A percentile compares a stretch with the other conserved stretches of the same genome.
Evolutionary conservation across 2,113 vertebrate genomes (phyloP).

Genomic region (Mohoua ochrocephala): DNA sequence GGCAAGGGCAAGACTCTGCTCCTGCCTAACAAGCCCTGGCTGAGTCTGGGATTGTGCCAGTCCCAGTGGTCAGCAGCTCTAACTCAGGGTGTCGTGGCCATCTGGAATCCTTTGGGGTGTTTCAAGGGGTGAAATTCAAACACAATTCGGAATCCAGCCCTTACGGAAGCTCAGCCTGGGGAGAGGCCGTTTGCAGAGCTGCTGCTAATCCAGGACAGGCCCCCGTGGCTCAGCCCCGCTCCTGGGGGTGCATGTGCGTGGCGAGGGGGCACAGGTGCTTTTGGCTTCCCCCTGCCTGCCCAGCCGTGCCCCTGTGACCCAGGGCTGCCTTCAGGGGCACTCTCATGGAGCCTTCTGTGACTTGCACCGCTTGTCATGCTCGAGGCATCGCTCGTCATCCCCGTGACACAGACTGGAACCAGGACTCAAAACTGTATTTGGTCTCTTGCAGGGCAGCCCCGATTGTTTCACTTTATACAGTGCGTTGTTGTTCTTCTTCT

Average conservation of each 20-base stretch:
- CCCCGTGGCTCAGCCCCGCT: background rate
- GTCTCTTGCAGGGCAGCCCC: conserved; percentile 58
- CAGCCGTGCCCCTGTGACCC: background rate
- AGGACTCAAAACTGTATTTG: conserved; percentile 48
- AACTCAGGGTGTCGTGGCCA: fast-evolving
- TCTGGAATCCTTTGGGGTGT: background rate
- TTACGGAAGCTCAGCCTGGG: background rate
- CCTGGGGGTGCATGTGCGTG: background rate
- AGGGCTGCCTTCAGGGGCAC: background rate
- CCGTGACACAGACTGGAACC: background rate
- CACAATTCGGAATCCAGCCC: background rate
- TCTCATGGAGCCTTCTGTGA: background rate
- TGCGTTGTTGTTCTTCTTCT: conserved; percentile 66
- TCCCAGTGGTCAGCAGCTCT: background rate
- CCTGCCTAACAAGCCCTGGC: background rate
- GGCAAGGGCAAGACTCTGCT: background rate
- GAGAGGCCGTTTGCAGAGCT: background rate
- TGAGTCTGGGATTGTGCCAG: background rate
- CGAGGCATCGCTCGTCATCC: background rate
- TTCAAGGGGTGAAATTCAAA: background rate
- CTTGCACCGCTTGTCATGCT: background rate
- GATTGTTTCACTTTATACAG: conserved; percentile 64
- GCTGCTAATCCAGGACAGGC: background rate
- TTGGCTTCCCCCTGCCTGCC: background rate
- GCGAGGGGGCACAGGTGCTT: background rate